These are phyloP conservation scores for Leptarthrus brevirostris DNA, from an alignment of 2,888 invertebrate genomes.

Conservation along the genomic window DNA sequence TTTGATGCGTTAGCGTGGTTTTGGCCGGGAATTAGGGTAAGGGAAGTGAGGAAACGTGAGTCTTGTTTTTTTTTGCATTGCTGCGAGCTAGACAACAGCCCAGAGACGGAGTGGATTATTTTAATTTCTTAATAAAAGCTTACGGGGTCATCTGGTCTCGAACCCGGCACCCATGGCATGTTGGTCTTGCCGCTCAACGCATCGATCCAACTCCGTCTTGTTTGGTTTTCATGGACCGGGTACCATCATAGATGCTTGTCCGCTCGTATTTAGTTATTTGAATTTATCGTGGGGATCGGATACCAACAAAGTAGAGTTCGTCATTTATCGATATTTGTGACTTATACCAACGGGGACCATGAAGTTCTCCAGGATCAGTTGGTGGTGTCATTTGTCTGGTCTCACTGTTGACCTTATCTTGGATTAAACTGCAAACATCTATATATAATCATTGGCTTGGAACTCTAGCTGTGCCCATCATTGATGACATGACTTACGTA, in stretches of 20 bases:
- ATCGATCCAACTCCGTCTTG: too few relatives aligned
- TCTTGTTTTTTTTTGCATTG: too few relatives aligned
- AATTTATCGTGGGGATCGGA: background rate
- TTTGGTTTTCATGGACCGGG: too few relatives aligned
- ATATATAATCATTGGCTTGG: constrained; percentile 15
- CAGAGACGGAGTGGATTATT: too few relatives aligned
- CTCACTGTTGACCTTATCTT: background rate
- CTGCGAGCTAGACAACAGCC: too few relatives aligned
- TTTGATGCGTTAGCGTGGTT: too few relatives aligned
- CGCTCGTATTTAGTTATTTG: constrained; percentile 59
- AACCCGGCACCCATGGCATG: too few relatives aligned
- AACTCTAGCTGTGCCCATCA: background rate
- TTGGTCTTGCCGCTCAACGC: too few relatives aligned
- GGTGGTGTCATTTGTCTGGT: background rate
- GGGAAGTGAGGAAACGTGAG: too few relatives aligned
- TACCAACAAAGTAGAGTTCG: constrained; percentile 13
- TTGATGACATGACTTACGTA: constrained; percentile 45
- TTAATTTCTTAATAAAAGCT: too few relatives aligned
- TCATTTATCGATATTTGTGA: background rate
- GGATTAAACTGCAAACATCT: background rate
- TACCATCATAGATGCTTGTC: constrained; percentile 63
- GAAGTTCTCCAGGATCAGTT: constrained; percentile 36
- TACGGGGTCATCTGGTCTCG: too few relatives aligned
- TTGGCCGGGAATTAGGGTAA: too few relatives aligned
- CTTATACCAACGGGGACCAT: constrained; percentile 44